Conservation (phyloP, 2,888 invertebrate genomes). For the Yponomeuta sedellus region DNA sequence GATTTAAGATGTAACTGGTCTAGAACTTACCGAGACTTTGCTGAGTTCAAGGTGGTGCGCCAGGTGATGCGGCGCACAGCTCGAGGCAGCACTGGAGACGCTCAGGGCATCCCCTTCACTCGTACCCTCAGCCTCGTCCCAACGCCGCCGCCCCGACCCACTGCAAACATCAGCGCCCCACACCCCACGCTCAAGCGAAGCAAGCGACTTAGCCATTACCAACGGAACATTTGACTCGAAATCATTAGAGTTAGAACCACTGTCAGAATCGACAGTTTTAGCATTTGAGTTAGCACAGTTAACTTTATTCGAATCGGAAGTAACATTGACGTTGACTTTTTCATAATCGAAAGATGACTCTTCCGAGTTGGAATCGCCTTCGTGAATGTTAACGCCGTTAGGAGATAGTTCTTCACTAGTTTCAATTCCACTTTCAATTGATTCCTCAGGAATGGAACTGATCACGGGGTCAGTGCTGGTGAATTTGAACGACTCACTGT, state of each 20-base stretch:
- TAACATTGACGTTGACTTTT: not conserved
- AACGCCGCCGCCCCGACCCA: constrained; percentile 69
- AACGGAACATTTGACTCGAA: constrained; percentile 40
- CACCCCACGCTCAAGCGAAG: constrained; percentile 72
- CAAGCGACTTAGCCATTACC: constrained; percentile 55
- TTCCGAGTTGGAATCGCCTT: not conserved
- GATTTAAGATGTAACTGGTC: too few relatives aligned
- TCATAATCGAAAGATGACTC: not conserved
- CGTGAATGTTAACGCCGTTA: not conserved
- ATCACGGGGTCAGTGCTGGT: constrained; percentile 43
- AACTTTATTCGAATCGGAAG: not conserved
- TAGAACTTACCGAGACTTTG: constrained; percentile 59
- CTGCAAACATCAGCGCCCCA: constrained; percentile 66
- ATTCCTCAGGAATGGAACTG: constrained; percentile 30
- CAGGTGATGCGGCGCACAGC: constrained; percentile 63
- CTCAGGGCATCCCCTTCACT: constrained; percentile 69
- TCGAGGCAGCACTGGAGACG: constrained; percentile 67
- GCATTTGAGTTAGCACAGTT: not conserved
- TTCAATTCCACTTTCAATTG: constrained; percentile 54
- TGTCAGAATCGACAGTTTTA: not conserved
- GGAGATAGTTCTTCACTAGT: constrained; percentile 9
- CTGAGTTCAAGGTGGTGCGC: constrained; percentile 64
- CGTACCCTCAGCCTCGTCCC: constrained; percentile 65
- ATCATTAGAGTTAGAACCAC: constrained; percentile 30
- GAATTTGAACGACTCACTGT: constrained; percentile 65